phyloP scores from a whole-genome alignment of 92 coral and sea anemone genomes.

The Parazoanthus swiftii region DNA sequence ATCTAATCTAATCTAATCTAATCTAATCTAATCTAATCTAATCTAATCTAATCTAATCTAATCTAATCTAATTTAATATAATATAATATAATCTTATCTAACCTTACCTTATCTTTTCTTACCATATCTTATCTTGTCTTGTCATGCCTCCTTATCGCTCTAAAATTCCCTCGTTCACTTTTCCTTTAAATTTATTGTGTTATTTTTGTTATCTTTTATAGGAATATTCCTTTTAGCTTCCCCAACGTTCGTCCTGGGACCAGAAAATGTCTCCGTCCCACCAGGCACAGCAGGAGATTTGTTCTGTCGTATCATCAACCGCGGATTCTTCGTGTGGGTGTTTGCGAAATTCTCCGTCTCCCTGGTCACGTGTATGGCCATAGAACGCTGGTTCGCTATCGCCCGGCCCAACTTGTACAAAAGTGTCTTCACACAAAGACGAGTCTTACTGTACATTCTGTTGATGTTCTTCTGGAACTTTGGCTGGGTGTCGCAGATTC shows the following conservation, averaged over 20 bases:
- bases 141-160: no score
- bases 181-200: no score
- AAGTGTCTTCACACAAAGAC: not conserved
- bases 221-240: slow-evolving; percentile 29
- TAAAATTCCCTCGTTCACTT: no score
- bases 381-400: slow-evolving; percentile 31
- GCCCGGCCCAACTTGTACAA: slow-evolving; percentile 16
- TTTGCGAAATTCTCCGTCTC: slow-evolving; percentile 31
- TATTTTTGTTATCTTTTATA: not conserved
- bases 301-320: slow-evolving; percentile 28
- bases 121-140: no score
- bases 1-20: no score
- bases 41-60: no score
- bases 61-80: no score
- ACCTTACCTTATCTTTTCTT: no score
- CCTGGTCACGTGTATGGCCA: slow-evolving; percentile 29
- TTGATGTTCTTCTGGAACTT: slow-evolving; percentile 32
- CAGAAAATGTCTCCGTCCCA: slow-evolving; percentile 18
- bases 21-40: no score
- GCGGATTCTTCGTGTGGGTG: slow-evolving; percentile 31
- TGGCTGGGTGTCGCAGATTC: slow-evolving; percentile 31
- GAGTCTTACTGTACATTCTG: not conserved
- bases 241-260: slow-evolving; percentile 18
- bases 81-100: no score
- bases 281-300: slow-evolving; percentile 14